Conservation (phyloP, 2,797 vertebrate genomes). For the Sebastes ruberrimus region DNA sequence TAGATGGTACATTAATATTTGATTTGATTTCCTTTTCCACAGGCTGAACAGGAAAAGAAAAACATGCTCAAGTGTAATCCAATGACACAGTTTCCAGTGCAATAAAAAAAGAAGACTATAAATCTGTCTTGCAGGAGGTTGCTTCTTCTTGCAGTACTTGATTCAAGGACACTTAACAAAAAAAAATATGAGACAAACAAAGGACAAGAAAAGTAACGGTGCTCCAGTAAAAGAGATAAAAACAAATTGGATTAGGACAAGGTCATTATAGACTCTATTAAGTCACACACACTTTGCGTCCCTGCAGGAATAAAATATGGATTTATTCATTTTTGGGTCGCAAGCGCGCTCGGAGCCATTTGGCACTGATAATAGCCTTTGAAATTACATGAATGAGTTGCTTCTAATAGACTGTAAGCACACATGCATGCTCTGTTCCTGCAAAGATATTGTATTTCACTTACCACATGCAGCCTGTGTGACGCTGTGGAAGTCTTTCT, state of each 20-base stretch:
- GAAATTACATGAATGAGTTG: background rate
- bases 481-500: constrained; percentile 21
- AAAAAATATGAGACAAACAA: background rate
- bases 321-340: constrained; percentile 9
- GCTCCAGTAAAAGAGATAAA: background rate
- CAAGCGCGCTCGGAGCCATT: background rate
- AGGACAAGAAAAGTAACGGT: background rate
- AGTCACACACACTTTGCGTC: constrained; percentile 12
- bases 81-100: background rate
- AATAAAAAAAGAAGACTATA: background rate
- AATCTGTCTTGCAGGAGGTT: background rate
- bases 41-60: background rate
- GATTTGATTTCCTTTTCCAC: background rate
- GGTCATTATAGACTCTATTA: background rate
- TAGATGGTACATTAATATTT: background rate
- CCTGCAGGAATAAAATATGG: background rate
- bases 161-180: background rate
- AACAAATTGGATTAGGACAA: background rate
- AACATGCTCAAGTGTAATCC: background rate
- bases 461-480: constrained; percentile 39
- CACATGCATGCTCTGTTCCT: background rate
- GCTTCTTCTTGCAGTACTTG: background rate
- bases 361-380: background rate
- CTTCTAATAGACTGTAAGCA: background rate
- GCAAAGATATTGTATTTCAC: constrained; percentile 12